These are phyloP conservation scores for Danio jaintianensis DNA, from an alignment of 2,797 vertebrate genomes.

Conservation along the genomic window DNA sequence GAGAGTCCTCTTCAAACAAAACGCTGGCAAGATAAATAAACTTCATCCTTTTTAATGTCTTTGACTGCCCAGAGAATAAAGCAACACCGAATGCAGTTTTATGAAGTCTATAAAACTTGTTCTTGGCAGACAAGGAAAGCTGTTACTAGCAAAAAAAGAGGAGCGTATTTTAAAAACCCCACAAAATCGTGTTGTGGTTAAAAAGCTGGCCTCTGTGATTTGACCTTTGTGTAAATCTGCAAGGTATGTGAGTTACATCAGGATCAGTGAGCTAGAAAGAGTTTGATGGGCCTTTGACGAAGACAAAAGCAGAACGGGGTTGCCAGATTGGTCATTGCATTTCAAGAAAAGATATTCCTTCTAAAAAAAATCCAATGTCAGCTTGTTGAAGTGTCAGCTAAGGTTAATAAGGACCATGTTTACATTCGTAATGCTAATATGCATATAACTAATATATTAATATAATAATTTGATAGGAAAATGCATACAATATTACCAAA, in stretches of 20 bases:
- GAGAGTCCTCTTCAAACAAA: conserved; percentile 42
- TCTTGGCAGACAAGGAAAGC: neutral
- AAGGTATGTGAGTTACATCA: neutral
- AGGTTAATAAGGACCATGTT: no score
- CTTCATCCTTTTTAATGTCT: conserved; percentile 23
- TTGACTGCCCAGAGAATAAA: conserved; percentile 22
- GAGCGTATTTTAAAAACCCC: conserved; percentile 10
- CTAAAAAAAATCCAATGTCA: no score
- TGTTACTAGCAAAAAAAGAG: neutral
- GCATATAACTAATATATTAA: no score
- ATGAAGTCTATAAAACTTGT: conserved; percentile 33
- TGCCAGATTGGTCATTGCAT: no score
- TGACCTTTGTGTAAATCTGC: neutral
- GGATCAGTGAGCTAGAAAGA: neutral
- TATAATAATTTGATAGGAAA: no score
- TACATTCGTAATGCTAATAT: no score
- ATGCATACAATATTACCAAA: no score
- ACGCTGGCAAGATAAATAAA: conserved; percentile 38
- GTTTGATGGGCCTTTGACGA: neutral
- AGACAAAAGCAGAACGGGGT: neutral
- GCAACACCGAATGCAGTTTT: conserved; percentile 13
- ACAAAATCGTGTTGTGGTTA: neutral
- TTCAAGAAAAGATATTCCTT: no score
- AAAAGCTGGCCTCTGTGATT: neutral
- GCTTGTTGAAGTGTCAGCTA: no score